phyloP scores from a whole-genome alignment of 2,113 vertebrate species.

The Cynoglossus semilaevis region DNA sequence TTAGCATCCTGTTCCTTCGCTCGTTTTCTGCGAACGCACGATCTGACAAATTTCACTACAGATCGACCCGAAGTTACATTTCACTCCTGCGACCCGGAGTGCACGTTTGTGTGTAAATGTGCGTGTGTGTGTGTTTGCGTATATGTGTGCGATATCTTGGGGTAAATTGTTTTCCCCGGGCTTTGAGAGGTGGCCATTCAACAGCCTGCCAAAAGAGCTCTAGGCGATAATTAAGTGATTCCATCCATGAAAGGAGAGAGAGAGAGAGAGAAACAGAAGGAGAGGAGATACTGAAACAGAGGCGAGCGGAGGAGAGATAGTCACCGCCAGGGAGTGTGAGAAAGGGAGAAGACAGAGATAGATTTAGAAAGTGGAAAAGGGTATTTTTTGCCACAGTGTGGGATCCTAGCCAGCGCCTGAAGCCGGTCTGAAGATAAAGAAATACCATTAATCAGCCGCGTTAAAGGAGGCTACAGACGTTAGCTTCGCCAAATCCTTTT shows the following conservation, averaged over 20 bases:
- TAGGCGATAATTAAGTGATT: constrained; percentile 79
- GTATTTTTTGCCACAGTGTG: constrained; percentile 46
- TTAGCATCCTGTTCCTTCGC: constrained; percentile 18
- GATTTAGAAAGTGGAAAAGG: constrained; percentile 36
- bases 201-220: constrained; percentile 78
- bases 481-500: no score
- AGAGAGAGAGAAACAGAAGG: constrained; percentile 57
- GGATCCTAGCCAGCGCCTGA: constrained; percentile 48
- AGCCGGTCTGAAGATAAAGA: constrained; percentile 59
- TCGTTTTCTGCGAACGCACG: constrained; percentile 54
- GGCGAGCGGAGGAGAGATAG: constrained; percentile 17
- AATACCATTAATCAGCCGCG: constrained; percentile 62
- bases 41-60: constrained; percentile 60
- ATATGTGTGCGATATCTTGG: constrained; percentile 66
- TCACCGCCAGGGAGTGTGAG: constrained; percentile 11
- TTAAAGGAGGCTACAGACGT: constrained; percentile 47
- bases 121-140: constrained; percentile 31
- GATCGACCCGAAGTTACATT: constrained; percentile 74
- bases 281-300: constrained; percentile 25
- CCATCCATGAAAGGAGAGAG: constrained; percentile 75
- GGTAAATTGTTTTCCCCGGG: constrained; percentile 78
- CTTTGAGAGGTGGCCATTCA: constrained; percentile 83
- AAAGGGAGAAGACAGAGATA: constrained; percentile 42
- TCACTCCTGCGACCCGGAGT: constrained; percentile 46
- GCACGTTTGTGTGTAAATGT: constrained; percentile 11